Conservation (phyloP, 2,888 invertebrate genomes). For the Gasteruption jaculator region DNA sequence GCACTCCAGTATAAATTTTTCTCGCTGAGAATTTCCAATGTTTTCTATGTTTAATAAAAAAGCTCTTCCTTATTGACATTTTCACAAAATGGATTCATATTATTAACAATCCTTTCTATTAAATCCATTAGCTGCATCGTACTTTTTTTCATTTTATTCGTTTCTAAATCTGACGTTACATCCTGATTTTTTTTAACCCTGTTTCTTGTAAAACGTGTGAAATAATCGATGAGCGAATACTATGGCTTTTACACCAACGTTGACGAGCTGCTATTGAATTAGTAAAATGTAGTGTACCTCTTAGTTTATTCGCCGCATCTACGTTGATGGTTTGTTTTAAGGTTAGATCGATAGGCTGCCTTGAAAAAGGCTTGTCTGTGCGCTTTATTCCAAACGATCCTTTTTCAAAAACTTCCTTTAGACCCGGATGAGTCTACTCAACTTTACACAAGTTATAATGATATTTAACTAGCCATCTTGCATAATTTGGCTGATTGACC, state of each 20-base stretch:
- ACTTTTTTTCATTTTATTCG: conserved; percentile 8
- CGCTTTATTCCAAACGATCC: conserved; percentile 35
- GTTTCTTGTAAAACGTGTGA: conserved; percentile 18
- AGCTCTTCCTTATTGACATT: background rate
- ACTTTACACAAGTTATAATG: conserved; percentile 18
- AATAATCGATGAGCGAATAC: conserved; percentile 18
- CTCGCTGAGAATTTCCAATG: conserved; percentile 3
- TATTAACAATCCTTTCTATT: too few relatives aligned
- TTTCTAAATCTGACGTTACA: conserved; percentile 14
- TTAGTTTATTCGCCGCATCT: conserved; percentile 22
- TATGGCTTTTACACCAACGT: conserved; percentile 22
- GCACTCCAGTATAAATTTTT: conserved; percentile 24
- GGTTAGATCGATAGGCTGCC: conserved; percentile 22
- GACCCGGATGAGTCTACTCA: conserved; percentile 31
- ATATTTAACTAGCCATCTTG: conserved; percentile 17
- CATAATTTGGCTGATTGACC: conserved; percentile 22
- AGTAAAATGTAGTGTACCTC: conserved; percentile 18
- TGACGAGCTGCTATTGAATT: conserved; percentile 26
- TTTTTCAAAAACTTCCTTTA: conserved; percentile 25
- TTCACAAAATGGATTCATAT: background rate
- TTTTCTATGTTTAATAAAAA: conserved; percentile 22
- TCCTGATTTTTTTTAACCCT: conserved; percentile 17
- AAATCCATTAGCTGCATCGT: conserved; percentile 4
- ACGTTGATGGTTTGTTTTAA: conserved; percentile 23
- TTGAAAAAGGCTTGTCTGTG: conserved; percentile 27